Evolutionary conservation across 64 coral and sea anemone genomes (phyloP).

Genomic region (Hydrozoanthus tunicans): DNA sequence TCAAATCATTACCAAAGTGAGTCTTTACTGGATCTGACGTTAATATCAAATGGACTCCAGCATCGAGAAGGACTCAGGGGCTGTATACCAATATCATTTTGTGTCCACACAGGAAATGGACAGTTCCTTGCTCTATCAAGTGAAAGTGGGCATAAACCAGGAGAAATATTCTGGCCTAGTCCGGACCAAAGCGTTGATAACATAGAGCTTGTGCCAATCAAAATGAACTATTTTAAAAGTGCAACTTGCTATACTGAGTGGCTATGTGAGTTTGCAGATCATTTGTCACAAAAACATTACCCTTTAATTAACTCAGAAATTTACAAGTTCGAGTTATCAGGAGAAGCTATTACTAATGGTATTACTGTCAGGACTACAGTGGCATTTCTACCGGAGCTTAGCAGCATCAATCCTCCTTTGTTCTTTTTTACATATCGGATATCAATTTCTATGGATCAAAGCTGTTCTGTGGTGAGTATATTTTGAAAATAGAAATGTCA

Average conservation of each 20-base stretch:
- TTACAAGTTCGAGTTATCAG: constrained; percentile 78
- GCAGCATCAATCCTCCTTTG: constrained; percentile 86
- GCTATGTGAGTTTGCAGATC: constrained; percentile 74
- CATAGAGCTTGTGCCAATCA: constrained; percentile 38
- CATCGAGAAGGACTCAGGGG: constrained; percentile 74
- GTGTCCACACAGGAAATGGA: constrained; percentile 89
- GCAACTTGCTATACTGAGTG: constrained; percentile 74
- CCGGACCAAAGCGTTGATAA: constrained; percentile 62
- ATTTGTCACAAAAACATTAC: constrained; percentile 74
- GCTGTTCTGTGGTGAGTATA: constrained; percentile 66
- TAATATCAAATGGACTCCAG: constrained; percentile 71
- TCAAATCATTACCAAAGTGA: constrained; percentile 97
- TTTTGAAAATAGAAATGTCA: too few relatives aligned
- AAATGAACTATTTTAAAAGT: constrained; percentile 87
- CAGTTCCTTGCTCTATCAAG: constrained; percentile 92
- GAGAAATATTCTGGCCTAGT: constrained; percentile 92
- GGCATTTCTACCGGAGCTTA: constrained; percentile 91
- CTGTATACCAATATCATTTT: constrained; percentile 85
- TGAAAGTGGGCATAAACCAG: constrained; percentile 78
- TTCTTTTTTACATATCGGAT: constrained; percentile 99
- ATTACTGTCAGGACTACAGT: constrained; percentile 87
- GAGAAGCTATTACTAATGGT: constrained; percentile 50
- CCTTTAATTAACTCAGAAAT: constrained; percentile 88
- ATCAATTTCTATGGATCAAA: constrained; percentile 91
- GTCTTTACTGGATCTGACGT: constrained; percentile 75